These are phyloP conservation scores for Microtus montanus DNA, from an alignment of 2,113 vertebrate species.

Conservation along the genomic window DNA sequence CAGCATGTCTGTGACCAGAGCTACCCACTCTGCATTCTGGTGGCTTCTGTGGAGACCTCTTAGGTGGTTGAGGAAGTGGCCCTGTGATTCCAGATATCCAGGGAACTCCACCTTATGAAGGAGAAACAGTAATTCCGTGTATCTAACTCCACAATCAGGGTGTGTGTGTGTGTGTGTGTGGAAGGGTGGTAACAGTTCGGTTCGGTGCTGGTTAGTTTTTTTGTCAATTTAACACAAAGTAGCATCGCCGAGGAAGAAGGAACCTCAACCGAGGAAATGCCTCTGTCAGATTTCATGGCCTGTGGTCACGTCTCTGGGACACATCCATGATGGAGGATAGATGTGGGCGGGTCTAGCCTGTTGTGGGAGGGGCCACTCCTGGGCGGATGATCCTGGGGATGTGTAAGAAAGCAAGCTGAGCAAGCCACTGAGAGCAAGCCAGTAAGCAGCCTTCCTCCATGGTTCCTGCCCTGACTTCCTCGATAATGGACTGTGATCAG, in stretches of 20 bases:
- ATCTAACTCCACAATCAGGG: background rate
- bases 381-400: background rate
- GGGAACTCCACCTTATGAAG: background rate
- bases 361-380: background rate
- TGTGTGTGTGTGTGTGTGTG: background rate
- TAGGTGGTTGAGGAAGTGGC: background rate
- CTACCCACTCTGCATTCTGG: background rate
- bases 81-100: background rate
- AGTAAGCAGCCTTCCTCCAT: background rate
- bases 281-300: background rate
- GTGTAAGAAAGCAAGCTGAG: background rate
- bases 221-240: background rate
- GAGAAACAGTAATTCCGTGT: background rate
- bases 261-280: background rate
- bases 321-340: background rate
- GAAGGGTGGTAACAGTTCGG: no score
- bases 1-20: background rate
- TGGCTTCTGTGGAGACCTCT: background rate
- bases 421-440: background rate
- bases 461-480: background rate
- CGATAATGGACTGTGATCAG: background rate
- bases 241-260: background rate
- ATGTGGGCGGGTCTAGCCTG: background rate
- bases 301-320: background rate
- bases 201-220: background rate